phyloP scores from a whole-genome alignment of 2,113 vertebrate species.

The Dasyprocta punctata region DNA sequence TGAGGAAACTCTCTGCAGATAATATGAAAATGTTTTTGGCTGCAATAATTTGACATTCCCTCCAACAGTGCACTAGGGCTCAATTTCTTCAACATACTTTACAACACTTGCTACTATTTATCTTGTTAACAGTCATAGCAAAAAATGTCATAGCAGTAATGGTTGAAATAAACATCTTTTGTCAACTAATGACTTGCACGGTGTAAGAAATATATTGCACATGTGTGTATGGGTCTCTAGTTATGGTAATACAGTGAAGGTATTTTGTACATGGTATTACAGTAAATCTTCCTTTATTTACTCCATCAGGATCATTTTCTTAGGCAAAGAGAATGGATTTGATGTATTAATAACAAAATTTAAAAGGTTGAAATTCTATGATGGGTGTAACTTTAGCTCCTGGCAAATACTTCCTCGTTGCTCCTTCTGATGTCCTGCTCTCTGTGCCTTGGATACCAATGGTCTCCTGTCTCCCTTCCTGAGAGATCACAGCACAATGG shows the following conservation, averaged over 20 bases:
- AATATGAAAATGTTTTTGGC: no score
- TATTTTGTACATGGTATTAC: not conserved
- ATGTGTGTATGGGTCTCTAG: not conserved
- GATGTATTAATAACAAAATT: not conserved
- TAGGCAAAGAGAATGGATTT: not conserved
- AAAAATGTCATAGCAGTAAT: not conserved
- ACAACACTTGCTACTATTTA: no score
- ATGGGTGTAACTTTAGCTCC: not conserved
- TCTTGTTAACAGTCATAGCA: no score
- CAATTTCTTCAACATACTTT: not conserved
- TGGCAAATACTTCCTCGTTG: not conserved
- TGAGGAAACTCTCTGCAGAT: not conserved
- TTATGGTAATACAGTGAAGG: not conserved
- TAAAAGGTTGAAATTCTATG: not conserved
- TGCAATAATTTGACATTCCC: not conserved
- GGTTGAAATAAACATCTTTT: not conserved
- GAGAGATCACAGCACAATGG: not conserved
- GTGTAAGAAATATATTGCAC: not conserved
- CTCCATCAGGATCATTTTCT: not conserved
- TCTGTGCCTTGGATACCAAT: not conserved
- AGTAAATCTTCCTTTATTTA: not conserved
- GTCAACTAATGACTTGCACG: not conserved
- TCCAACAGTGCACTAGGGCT: not conserved
- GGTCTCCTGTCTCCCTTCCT: not conserved
- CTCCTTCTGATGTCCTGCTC: not conserved